These are phyloP conservation scores for Pseudococcus jackbeardsleyi DNA, from an alignment of 2,888 invertebrate genomes.

Conservation along the genomic window DNA sequence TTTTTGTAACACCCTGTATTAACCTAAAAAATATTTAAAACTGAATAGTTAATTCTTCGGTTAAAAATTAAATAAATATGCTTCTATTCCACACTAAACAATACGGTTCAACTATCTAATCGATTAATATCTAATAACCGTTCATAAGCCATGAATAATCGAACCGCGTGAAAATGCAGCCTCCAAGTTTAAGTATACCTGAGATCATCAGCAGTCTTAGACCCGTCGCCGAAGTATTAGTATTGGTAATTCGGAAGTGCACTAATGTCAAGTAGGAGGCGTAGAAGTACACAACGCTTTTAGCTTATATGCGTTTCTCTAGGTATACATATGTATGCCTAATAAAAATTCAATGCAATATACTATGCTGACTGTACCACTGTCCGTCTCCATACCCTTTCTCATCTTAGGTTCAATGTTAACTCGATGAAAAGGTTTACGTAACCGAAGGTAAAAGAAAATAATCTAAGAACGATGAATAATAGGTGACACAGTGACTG, in stretches of 20 bases:
- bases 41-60: too few relatives aligned
- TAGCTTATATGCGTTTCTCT: neutral
- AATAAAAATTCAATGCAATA: neutral
- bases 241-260: conserved; percentile 6
- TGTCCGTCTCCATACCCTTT: neutral
- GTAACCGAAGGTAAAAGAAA: conserved; percentile 44
- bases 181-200: neutral
- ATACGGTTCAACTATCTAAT: neutral
- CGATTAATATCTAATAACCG: neutral
- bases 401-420: neutral
- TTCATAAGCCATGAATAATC: conserved; percentile 29
- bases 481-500: conserved; percentile 49
- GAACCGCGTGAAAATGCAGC: neutral
- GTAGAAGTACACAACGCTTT: neutral
- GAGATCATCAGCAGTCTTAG: neutral
- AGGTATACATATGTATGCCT: neutral
- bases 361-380: neutral
- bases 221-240: neutral
- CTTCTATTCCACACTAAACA: neutral
- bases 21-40: neutral
- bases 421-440: conserved; percentile 9
- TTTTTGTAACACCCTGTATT: neutral
- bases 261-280: conserved; percentile 19
- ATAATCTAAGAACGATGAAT: conserved; percentile 41
- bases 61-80: neutral